phyloP scores from a whole-genome alignment of 2,797 vertebrate genomes.

The Sarcophilus harrisii region DNA sequence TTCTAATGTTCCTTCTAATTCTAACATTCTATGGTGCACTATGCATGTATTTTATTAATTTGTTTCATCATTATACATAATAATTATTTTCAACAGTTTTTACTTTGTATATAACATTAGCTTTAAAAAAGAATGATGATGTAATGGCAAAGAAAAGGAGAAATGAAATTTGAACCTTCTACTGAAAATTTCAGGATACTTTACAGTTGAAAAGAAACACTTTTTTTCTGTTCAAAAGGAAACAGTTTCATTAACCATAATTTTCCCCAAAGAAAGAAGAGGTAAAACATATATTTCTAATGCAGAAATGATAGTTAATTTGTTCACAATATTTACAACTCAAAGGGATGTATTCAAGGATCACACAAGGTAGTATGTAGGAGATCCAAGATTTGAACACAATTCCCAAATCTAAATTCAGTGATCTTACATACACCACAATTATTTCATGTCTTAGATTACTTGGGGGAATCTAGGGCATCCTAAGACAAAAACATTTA shows the following conservation, averaged over 20 bases:
- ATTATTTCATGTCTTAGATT: not conserved
- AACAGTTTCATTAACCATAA: not conserved
- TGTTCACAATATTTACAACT: not conserved
- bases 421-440: not conserved
- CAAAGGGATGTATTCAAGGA: not conserved
- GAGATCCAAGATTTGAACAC: not conserved
- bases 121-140: not conserved
- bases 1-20: not conserved
- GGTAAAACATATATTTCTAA: not conserved
- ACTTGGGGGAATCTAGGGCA: not conserved
- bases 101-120: not conserved
- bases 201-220: not conserved
- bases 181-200: not conserved
- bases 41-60: not conserved
- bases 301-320: not conserved
- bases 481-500: not conserved
- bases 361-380: not conserved
- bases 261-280: not conserved
- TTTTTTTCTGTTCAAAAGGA: not conserved
- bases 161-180: not conserved
- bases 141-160: not conserved
- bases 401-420: not conserved
- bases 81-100: not conserved
- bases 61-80: not conserved
- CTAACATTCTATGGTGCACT: not conserved